A percentile compares a stretch with the other conserved stretches of the same genome.
Evolutionary conservation across 1,140 invertebrate genomes (phyloP).

Genomic region (Bombyx mandarina): DNA sequence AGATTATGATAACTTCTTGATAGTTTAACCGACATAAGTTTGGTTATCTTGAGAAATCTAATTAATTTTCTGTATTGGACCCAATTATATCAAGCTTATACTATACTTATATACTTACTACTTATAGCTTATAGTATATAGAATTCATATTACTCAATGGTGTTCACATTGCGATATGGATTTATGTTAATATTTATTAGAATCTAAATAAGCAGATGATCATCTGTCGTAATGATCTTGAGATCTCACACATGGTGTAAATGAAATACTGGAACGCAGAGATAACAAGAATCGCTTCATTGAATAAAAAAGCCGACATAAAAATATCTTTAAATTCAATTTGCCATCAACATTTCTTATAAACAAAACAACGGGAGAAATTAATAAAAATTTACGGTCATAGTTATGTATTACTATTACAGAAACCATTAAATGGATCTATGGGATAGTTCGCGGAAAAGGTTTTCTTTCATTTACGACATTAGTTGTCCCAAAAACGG

Average conservation of each 20-base stretch:
- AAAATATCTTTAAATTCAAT: not conserved
- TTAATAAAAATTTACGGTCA: not conserved
- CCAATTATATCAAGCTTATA: not conserved
- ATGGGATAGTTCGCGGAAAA: constrained; percentile 13
- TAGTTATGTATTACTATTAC: not conserved
- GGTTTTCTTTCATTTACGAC: constrained; percentile 18
- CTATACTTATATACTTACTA: too few species aligned
- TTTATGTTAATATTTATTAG: too few species aligned
- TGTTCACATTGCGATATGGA: too few species aligned
- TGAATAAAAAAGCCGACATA: not conserved
- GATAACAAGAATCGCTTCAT: not conserved
- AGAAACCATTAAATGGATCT: constrained; percentile 11
- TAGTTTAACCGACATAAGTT: too few species aligned
- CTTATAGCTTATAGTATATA: too few species aligned
- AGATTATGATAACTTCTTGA: too few species aligned
- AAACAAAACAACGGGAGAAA: not conserved
- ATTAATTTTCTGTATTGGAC: not conserved
- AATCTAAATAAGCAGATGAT: too few species aligned
- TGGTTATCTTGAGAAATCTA: too few species aligned
- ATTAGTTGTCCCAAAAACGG: constrained; percentile 14
- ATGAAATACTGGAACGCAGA: too few species aligned
- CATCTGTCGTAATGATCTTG: too few species aligned
- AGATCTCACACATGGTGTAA: too few species aligned
- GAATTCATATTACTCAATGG: too few species aligned
- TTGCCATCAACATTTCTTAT: not conserved